Conservation (phyloP, 2,888 invertebrate species). For the Smittia sp. region DNA sequence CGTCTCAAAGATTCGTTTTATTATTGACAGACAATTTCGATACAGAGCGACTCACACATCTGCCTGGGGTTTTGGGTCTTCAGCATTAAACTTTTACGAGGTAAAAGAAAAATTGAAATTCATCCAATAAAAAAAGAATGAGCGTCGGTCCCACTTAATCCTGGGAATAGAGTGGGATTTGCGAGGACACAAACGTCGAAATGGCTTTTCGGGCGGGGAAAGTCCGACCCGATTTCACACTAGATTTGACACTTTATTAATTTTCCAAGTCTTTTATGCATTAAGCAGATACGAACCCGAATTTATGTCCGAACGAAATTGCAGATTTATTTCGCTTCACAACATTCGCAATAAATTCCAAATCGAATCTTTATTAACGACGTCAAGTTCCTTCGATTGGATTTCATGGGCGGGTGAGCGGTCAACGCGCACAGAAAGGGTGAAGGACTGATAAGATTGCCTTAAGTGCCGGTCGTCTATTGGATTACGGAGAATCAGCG, state of each 20-base stretch:
- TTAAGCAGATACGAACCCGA: not conserved
- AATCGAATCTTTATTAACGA: conserved; percentile 16
- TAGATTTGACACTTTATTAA: conserved; percentile 40
- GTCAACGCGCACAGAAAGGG: not conserved
- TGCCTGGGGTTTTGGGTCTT: not conserved
- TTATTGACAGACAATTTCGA: not conserved
- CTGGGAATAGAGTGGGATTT: conserved; percentile 13
- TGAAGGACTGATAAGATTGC: no score
- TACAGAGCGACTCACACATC: not conserved
- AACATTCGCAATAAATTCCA: conserved; percentile 10
- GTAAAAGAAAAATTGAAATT: conserved; percentile 20
- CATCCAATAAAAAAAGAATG: conserved; percentile 10
- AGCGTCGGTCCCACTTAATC: not conserved
- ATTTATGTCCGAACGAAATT: conserved; percentile 17
- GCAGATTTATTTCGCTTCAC: conserved; percentile 24
- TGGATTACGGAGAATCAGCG: no score
- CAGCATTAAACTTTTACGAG: conserved; percentile 23
- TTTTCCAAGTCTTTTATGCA: conserved; percentile 24
- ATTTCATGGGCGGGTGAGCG: not conserved
- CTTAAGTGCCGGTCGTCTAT: no score
- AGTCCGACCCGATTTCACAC: conserved; percentile 36
- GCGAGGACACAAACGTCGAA: not conserved
- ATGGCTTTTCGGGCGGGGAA: not conserved
- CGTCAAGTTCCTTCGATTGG: not conserved
- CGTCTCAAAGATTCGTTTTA: not conserved